Conservation (phyloP, 2,888 invertebrate species). For the Nymphalis urticae region DNA sequence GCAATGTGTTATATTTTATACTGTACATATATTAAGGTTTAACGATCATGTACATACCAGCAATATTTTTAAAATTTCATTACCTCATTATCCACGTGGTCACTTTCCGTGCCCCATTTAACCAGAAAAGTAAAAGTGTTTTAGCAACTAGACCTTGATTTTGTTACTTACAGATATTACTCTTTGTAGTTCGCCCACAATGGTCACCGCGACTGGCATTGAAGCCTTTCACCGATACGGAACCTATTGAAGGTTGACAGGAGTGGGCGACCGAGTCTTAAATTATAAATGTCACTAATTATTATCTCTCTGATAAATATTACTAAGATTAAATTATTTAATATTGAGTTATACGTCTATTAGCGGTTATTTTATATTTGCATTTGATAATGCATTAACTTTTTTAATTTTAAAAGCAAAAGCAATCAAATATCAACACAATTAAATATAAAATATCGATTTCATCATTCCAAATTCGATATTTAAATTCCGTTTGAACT, state of each 20-base stretch:
- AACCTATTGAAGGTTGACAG: conserved; percentile 58
- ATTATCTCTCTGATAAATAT: background rate
- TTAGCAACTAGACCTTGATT: conserved; percentile 43
- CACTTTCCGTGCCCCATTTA: conserved; percentile 5
- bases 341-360: background rate
- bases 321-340: background rate
- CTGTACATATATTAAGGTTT: background rate
- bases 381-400: no score
- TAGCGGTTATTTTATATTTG: background rate
- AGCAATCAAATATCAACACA: background rate
- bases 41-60: background rate
- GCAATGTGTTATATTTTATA: no score
- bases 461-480: conserved; percentile 10
- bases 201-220: conserved; percentile 48
- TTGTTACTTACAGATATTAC: conserved; percentile 37
- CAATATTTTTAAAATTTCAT: background rate
- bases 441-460: background rate
- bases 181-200: conserved; percentile 8
- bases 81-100: conserved; percentile 2
- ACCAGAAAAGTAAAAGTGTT: conserved; percentile 43
- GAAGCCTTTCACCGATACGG: conserved; percentile 62
- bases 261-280: conserved; percentile 43
- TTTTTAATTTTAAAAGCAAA: no score
- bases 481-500: conserved; percentile 17
- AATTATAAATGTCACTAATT: conserved; percentile 9